Percentiles rank a stretch among this genome's conserved stretches.
Evolutionary conservation across 2,888 invertebrate species (phyloP).

Genomic region (Griposia aprilina): DNA sequence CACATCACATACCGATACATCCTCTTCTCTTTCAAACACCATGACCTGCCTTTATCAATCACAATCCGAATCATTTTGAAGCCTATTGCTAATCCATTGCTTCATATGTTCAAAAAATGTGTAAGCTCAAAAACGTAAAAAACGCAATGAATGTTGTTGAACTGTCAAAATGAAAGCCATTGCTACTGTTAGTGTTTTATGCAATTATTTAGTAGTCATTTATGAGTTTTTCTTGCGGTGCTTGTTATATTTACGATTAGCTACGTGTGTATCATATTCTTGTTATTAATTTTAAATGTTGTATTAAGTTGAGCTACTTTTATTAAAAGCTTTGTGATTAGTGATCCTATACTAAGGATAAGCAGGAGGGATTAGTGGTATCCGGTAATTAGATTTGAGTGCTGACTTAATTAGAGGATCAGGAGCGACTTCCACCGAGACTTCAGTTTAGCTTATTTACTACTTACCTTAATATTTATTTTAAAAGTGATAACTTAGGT

Average conservation of each 20-base stretch:
- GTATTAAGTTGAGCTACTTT: neutral
- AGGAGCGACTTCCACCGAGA: neutral
- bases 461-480: no score
- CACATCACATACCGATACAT: no score
- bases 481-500: neutral
- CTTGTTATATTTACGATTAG: neutral
- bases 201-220: neutral
- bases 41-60: no score
- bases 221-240: conserved; percentile 2
- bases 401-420: conserved; percentile 7
- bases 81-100: no score
- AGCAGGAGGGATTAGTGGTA: neutral
- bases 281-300: neutral
- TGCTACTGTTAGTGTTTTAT: no score
- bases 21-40: no score
- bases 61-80: no score
- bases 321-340: conserved; percentile 3
- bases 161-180: no score
- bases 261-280: neutral
- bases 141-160: no score
- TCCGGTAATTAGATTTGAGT: conserved; percentile 15
- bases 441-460: no score
- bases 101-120: no score
- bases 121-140: no score
- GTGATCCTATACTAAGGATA: neutral